Evolutionary conservation across 1,140 invertebrate genomes (phyloP).

Genomic region (Branchinecta lynchi): DNA sequence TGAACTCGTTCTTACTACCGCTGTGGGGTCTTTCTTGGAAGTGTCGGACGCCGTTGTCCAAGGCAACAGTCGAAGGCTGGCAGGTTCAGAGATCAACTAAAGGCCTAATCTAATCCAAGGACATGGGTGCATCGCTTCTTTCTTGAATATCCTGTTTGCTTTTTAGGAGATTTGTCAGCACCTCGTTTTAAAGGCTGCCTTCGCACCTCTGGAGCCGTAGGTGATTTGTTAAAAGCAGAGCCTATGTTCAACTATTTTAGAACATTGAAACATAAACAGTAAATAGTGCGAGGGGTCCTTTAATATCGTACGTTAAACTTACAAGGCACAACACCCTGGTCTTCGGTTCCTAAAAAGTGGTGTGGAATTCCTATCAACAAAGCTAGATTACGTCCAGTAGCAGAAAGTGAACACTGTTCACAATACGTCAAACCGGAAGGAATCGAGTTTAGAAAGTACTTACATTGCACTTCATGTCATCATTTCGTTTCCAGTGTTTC

Average conservation of each 20-base stretch:
- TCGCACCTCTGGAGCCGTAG: no score
- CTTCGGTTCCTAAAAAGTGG: not conserved
- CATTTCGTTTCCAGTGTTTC: constrained; percentile 86
- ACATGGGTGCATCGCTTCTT: not conserved
- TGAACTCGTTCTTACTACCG: not conserved
- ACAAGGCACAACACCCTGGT: not conserved
- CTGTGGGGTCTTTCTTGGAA: not conserved
- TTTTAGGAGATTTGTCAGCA: no score
- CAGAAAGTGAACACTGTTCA: not conserved
- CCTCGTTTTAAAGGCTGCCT: no score
- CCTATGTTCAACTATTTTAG: no score
- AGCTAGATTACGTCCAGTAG: no score
- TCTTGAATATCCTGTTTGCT: no score
- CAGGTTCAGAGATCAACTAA: not conserved
- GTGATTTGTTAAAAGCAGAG: no score
- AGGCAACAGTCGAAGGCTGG: not conserved
- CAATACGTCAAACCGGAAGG: not conserved
- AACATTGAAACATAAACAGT: no score
- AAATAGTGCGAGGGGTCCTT: not conserved
- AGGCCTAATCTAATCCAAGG: not conserved
- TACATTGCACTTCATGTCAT: constrained; percentile 65
- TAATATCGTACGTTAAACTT: not conserved
- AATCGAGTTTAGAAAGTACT: constrained; percentile 30
- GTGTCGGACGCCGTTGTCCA: not conserved
- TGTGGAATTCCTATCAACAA: not conserved